phyloP scores from a whole-genome alignment of 2,113 vertebrate species.

The Neomonachus schauinslandi region DNA sequence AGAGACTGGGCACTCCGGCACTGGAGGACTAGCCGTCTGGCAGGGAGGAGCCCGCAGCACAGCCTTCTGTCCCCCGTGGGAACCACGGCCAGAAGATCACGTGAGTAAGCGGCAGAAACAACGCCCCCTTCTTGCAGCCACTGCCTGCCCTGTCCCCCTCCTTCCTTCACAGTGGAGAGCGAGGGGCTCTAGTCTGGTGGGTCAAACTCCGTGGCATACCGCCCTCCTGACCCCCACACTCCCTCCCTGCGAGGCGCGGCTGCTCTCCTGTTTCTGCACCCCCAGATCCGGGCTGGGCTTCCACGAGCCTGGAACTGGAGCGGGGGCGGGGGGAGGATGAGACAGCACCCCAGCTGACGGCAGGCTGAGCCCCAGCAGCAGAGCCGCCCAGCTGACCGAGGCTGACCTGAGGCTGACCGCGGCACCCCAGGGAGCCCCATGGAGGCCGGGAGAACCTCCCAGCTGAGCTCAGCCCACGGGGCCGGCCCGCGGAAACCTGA shows the following conservation, averaged over 20 bases:
- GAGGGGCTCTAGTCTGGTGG: accelerated
- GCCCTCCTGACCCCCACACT: accelerated
- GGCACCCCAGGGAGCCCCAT: accelerated
- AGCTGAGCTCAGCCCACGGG: background rate
- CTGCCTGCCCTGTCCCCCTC: background rate
- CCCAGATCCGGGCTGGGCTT: too few species aligned
- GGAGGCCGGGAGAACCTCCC: background rate
- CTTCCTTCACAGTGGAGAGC: background rate
- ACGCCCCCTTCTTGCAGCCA: accelerated
- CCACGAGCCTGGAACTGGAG: accelerated
- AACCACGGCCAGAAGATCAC: accelerated
- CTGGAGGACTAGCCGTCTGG: accelerated
- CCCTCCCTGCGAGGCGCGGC: background rate
- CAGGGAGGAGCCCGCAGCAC: accelerated
- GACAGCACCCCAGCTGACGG: background rate
- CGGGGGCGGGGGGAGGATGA: accelerated
- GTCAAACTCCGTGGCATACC: accelerated
- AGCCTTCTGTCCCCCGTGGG: accelerated
- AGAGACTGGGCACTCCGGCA: accelerated
- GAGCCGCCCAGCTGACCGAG: background rate
- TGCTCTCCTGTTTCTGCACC: background rate
- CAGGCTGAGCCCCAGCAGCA: background rate
- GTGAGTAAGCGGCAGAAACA: accelerated
- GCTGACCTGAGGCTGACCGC: background rate
- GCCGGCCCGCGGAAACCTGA: accelerated